These are phyloP conservation scores for Xestia rhomboidea DNA, from an alignment of 2,888 invertebrate genomes.

Conservation along the genomic window DNA sequence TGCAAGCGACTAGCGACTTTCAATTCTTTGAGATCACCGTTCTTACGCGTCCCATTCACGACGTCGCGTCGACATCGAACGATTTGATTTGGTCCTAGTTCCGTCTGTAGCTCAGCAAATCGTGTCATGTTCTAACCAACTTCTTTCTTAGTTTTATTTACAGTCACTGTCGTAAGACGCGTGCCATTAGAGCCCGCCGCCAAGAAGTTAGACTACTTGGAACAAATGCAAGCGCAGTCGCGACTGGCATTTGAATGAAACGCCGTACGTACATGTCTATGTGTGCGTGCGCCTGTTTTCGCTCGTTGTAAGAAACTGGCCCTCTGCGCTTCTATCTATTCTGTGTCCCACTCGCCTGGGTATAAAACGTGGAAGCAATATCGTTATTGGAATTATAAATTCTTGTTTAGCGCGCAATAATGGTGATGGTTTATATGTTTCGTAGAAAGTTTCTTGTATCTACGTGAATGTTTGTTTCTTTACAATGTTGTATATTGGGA, in stretches of 20 bases:
- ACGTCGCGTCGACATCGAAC: not conserved
- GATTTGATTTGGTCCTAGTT: no score
- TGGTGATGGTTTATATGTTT: slow-evolving; percentile 70
- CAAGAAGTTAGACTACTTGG: not conserved
- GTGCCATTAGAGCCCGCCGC: not conserved
- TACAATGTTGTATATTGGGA: not conserved
- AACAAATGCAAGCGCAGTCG: no score
- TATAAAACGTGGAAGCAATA: slow-evolving; percentile 33
- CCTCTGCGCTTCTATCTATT: slow-evolving; percentile 20
- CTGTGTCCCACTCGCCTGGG: slow-evolving; percentile 2
- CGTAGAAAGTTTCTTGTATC: slow-evolving; percentile 27
- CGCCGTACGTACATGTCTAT: not conserved
- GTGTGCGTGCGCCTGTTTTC: not conserved
- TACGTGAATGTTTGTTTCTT: slow-evolving; percentile 14
- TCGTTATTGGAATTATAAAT: slow-evolving; percentile 64
- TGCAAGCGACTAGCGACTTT: not conserved
- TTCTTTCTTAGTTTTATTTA: not conserved
- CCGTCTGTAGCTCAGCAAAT: no score
- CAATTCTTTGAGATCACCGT: not conserved
- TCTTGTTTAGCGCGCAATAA: slow-evolving; percentile 63
- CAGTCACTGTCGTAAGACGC: not conserved
- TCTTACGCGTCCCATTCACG: not conserved
- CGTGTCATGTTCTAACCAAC: not conserved
- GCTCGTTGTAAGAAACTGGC: fast-evolving
- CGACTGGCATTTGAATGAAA: not conserved